Evolutionary conservation across 2,797 vertebrate species (phyloP), one percentile per base, ranked within the genome.

Genomic region (Uromys caudimaculatus): DNA sequence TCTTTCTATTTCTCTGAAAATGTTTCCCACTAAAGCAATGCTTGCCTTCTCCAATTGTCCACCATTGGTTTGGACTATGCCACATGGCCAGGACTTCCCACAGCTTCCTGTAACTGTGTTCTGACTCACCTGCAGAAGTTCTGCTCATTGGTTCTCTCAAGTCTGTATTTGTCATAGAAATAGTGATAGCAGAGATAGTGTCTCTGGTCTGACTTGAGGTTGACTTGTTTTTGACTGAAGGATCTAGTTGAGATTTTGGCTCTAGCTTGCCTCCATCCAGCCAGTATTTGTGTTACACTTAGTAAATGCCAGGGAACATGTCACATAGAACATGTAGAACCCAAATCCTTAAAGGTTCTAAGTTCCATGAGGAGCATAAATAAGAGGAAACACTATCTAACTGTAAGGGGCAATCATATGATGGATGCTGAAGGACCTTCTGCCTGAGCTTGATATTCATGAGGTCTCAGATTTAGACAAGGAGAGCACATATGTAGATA

Each of bases 181-280:
- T 32, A 35, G 29, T 24, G 21, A 47, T 19, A 6, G 0, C 73
- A 77, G 27, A 83, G 32, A 58, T 32, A 85, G 17, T 82, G 54
- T 62, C n/a, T 13, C 9, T 27, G 27, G 17, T 79, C 44, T 29
- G 32, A 83, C 83, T 56, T 73, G 75, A 64, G 44, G 29, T 73
- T 92, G 60, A n/a, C 79, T 47, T 4, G 14, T 85, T 94, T 89
- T 86, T 62, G 82, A n/a, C 47, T 82, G 29, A 94, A 52, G 41
- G 38, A 17, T 69, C 8, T 84, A 91, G 6, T 52, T 93, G 60
- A 89, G 76, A 67, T 52, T 94, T 86, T 73, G 82, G 5, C 52
- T 62, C 83, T 93, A 38, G 35, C 38, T 93, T 56, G 41, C 47
- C 47, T 79, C 56, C 16, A 69, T 12, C n/a, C n/a, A 79, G 14